Conservation (phyloP, 2,888 invertebrate genomes). For the Idaea biselata region DNA sequence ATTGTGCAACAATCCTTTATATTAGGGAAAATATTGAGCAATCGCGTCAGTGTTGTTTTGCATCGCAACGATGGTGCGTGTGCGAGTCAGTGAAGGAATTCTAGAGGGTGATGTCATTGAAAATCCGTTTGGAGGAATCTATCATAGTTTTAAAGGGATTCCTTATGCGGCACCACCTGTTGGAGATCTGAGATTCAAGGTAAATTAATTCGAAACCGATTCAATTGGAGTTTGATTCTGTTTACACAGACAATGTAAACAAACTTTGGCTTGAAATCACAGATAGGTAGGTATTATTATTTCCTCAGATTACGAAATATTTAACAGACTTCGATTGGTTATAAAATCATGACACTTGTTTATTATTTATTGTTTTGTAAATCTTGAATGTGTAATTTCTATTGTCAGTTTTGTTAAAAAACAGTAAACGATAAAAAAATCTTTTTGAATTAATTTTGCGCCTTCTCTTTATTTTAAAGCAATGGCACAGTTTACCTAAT, state of each 20-base stretch:
- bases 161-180: conserved; percentile 75
- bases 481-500: no score
- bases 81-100: conserved; percentile 42
- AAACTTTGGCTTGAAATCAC: neutral
- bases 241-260: neutral
- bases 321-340: no score
- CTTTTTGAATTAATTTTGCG: neutral
- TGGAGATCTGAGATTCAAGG: conserved; percentile 70
- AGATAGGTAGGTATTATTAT: neutral
- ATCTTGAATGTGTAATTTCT: no score
- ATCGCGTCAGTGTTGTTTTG: conserved; percentile 1
- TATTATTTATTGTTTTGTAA: no score
- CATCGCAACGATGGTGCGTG: conserved; percentile 31
- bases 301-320: no score
- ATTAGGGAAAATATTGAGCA: neutral
- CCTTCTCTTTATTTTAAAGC: neutral
- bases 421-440: no score
- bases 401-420: no score
- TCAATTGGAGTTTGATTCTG: neutral
- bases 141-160: conserved; percentile 57
- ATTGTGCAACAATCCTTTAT: neutral
- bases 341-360: no score
- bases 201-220: conserved; percentile 26
- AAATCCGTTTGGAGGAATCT: conserved; percentile 35
- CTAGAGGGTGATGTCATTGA: conserved; percentile 40